These are phyloP conservation scores for Ctenochaetus hawaiiensis DNA, from an alignment of 2,797 vertebrate species.

Conservation along the genomic window DNA sequence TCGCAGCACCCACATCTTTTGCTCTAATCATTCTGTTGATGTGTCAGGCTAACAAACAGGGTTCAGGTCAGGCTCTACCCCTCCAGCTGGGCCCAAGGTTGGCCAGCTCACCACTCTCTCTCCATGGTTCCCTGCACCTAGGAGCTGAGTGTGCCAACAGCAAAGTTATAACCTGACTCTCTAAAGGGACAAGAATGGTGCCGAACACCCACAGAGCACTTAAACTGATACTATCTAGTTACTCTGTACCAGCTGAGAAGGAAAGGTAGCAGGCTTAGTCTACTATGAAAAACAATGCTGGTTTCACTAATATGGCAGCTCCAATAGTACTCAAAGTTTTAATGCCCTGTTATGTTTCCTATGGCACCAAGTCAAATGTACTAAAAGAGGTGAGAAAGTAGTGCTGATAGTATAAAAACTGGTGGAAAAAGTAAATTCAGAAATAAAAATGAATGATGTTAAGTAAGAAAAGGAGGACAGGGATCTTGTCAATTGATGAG, in stretches of 20 bases:
- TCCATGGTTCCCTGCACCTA: constrained; percentile 18
- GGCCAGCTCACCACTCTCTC: constrained; percentile 10
- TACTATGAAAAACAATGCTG: constrained; percentile 37
- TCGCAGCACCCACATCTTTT: constrained; percentile 48
- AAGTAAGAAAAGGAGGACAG: constrained; percentile 5
- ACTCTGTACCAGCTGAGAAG: constrained; percentile 46
- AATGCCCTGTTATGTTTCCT: constrained; percentile 71
- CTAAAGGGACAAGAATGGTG: constrained; percentile 16
- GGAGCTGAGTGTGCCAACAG: constrained; percentile 30
- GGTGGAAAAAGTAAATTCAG: constrained; percentile 68
- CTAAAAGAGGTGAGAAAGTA: constrained; percentile 62
- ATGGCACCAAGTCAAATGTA: constrained; percentile 60
- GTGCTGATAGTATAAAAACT: constrained; percentile 66
- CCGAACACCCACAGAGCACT: constrained; percentile 44
- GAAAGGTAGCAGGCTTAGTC: constrained; percentile 39
- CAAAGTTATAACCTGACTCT: constrained; percentile 51
- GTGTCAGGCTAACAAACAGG: constrained; percentile 29
- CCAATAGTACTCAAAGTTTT: constrained; percentile 59
- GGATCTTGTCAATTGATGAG: constrained; percentile 22
- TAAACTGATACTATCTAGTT: constrained; percentile 62
- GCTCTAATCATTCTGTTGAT: constrained; percentile 54
- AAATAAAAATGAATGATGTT: constrained; percentile 57
- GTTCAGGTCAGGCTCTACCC: constrained; percentile 41
- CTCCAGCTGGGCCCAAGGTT: constrained; percentile 48
- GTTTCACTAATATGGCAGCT: constrained; percentile 61